Percentiles rank a stretch among this genome's conserved stretches.
phyloP scores from a whole-genome alignment of 2,888 invertebrate genomes.

The Calameuta filiformis region DNA sequence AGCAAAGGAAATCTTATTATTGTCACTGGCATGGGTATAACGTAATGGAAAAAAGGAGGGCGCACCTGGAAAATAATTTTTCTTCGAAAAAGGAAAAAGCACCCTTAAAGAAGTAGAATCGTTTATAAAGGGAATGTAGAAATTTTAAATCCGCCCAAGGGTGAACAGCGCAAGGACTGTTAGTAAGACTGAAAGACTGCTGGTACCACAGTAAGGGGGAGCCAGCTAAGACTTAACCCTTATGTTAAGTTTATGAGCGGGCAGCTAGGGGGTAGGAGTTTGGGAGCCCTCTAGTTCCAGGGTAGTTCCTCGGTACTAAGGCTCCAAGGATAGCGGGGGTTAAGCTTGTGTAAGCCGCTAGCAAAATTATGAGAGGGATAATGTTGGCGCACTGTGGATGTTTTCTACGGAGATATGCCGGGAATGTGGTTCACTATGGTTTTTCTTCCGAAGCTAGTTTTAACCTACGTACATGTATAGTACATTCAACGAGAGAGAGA shows the following conservation, averaged over 20 bases:
- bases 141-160: background rate
- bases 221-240: constrained; percentile 43
- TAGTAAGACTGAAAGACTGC: background rate
- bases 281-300: background rate
- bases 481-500: background rate
- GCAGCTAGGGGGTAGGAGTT: constrained; percentile 18
- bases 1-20: background rate
- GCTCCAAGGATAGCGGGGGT: constrained; percentile 29
- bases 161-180: background rate
- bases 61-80: background rate
- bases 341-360: constrained; percentile 53
- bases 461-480: background rate
- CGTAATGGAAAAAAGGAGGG: background rate
- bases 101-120: background rate
- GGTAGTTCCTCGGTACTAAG: background rate
- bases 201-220: background rate
- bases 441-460: constrained; percentile 17
- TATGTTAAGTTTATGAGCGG: constrained; percentile 50
- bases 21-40: too few relatives aligned
- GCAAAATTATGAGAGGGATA: constrained; percentile 57
- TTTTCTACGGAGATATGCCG: constrained; percentile 29
- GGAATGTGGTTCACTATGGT: constrained; percentile 38
- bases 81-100: background rate
- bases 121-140: background rate
- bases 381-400: constrained; percentile 36